These are phyloP conservation scores for Hirtodrosophila duncani DNA, from an alignment of 2,888 invertebrate genomes.

Conservation along the genomic window DNA sequence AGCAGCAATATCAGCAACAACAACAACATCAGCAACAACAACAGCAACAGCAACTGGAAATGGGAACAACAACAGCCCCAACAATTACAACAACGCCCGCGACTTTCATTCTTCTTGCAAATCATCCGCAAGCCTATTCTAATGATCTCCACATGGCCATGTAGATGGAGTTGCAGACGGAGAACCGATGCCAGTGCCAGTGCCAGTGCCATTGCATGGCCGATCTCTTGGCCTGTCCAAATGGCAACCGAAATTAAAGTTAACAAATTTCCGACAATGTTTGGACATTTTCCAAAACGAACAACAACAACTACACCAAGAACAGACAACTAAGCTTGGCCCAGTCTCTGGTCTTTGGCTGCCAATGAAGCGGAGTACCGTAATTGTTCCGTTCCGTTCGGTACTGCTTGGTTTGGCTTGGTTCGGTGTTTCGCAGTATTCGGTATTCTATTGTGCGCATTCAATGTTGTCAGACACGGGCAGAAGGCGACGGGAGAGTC, in stretches of 20 bases:
- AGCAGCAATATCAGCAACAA: constrained; percentile 11
- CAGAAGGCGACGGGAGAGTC: constrained; percentile 19
- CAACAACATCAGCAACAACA: constrained; percentile 13
- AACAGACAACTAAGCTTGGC: constrained; percentile 22
- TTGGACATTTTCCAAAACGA: constrained; percentile 59
- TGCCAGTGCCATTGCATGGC: no score
- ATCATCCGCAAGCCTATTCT: constrained; percentile 34
- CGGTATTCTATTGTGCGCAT: constrained; percentile 58
- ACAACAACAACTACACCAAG: constrained; percentile 24
- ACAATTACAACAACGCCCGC: constrained; percentile 61
- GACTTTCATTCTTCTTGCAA: constrained; percentile 44
- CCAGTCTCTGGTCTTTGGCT: constrained; percentile 32
- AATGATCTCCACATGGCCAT: constrained; percentile 11
- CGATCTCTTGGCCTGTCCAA: constrained; percentile 55
- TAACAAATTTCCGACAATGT: constrained; percentile 73
- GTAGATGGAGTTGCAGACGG: no score
- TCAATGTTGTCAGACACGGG: constrained; percentile 49
- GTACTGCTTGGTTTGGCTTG: no score
- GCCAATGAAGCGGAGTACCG: constrained; percentile 56
- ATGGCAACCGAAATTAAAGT: constrained; percentile 68
- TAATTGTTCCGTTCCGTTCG: constrained; percentile 56
- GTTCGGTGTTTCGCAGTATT: constrained; percentile 2
- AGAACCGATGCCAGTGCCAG: no score
- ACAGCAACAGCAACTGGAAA: neutral
- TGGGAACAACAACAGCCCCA: no score